These are phyloP conservation scores for Apocrypta bakeri DNA, from an alignment of 1,140 invertebrate species.

Conservation along the genomic window DNA sequence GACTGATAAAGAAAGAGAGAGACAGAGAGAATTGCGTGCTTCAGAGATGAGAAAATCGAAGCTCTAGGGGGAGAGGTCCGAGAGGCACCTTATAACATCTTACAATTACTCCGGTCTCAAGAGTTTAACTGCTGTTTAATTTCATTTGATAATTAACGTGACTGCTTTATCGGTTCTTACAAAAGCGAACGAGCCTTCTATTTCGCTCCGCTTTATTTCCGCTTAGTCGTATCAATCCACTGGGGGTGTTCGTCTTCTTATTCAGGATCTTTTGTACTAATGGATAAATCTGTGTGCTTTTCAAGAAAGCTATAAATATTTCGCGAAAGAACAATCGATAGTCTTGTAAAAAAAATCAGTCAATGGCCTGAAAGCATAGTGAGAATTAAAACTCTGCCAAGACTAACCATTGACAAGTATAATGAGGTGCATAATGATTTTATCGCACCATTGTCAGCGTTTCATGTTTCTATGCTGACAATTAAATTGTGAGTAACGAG, in stretches of 20 bases:
- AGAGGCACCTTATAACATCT: conserved; percentile 69
- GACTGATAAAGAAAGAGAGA: too few species aligned
- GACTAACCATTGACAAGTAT: conserved; percentile 66
- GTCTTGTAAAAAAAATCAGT: too few species aligned
- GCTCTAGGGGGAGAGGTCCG: conserved; percentile 24
- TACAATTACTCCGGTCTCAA: conserved; percentile 70
- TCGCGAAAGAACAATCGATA: background rate
- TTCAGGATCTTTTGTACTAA: background rate
- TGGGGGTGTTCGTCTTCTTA: too few species aligned
- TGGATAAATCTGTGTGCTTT: background rate
- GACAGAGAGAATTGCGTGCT: background rate
- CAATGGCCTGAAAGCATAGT: background rate
- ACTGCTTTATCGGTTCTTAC: conserved; percentile 65
- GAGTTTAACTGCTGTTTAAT: conserved; percentile 72
- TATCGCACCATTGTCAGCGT: conserved; percentile 65
- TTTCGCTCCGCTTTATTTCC: background rate
- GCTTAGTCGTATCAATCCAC: conserved; percentile 47
- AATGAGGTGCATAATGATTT: conserved; percentile 70
- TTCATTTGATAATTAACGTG: conserved; percentile 70
- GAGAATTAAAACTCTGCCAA: background rate
- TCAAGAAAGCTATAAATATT: background rate
- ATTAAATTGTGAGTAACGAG: conserved; percentile 67
- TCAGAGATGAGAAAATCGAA: conserved; percentile 49
- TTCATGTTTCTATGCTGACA: conserved; percentile 62
- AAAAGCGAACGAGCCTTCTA: conserved; percentile 43